phyloP scores from a whole-genome alignment of 2,113 vertebrate species.

The Perognathus longimembris region DNA sequence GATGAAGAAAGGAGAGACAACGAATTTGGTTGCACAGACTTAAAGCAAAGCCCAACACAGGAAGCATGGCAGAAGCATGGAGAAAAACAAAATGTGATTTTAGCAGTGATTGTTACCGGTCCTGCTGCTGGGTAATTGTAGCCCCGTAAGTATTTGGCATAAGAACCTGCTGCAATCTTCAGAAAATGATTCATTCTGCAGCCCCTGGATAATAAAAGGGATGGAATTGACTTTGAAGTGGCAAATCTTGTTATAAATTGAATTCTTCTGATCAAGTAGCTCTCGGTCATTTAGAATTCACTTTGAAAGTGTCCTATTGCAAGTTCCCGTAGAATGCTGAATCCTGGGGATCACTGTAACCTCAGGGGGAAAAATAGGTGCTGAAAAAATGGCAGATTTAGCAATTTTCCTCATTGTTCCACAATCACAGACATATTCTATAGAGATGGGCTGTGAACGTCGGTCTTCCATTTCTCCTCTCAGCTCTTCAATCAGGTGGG shows the following conservation, averaged over 20 bases:
- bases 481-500: neutral
- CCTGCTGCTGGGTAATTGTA: neutral
- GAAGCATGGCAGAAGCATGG: neutral
- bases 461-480: neutral
- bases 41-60: neutral
- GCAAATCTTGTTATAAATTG: constrained; percentile 76
- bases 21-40: neutral
- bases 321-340: constrained; percentile 81
- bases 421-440: constrained; percentile 76
- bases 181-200: constrained; percentile 56
- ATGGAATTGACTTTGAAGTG: constrained; percentile 79
- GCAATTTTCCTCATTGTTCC: constrained; percentile 77
- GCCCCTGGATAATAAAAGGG: constrained; percentile 56
- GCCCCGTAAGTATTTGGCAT: neutral
- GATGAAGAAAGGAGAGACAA: neutral
- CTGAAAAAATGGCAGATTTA: constrained; percentile 77
- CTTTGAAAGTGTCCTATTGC: constrained; percentile 78
- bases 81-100: neutral
- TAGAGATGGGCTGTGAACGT: constrained; percentile 72
- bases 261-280: constrained; percentile 75
- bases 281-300: constrained; percentile 83
- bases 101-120: neutral
- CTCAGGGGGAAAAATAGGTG: constrained; percentile 69
- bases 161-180: neutral
- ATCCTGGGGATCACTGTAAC: constrained; percentile 78